Base-by-base conservation (phyloP, 1,140 invertebrate species). In the Heterodera schachtii region DNA sequence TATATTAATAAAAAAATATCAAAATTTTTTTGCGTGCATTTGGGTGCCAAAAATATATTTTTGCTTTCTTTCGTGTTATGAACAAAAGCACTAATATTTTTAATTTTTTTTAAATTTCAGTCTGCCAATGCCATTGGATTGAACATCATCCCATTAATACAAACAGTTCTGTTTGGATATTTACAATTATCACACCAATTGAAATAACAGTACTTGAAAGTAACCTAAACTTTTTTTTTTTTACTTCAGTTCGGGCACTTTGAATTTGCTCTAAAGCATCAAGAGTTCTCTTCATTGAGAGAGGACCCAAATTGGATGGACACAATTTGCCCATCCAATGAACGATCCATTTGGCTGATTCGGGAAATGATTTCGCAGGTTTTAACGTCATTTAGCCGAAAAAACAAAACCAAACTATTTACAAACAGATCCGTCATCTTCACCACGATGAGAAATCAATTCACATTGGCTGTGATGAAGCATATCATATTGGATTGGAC, bases 211-310 rank as follows among this genome's bases (percentile, higher is more conserved):
- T 69, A 71, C n/a, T 70, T 21, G 67, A 4, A 70, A 16, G n/a
- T 13, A 16, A 9, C 8, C n/a, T n/a, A 8, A 16, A 52, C 52
- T 52, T 8, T 5, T 52, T 52, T 52, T 52, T 8, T 52, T 19
- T 69, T 8, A 31, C 67, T 71, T 91, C 97, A 96, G 2, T 97
- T 98, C 91, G 96, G 96, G 2, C 96, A 98, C 90, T 90, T 96
- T 90, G 95, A 97, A 81, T 89, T 87, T 77, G 82, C 87, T 41
- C 70, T 90, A 9, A 89, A 89, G 80, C 83, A 87, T 52, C 19
- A 47, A 41, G 66, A 82, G 19, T 91, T 92, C 74, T 31, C 86
- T 73, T 83, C 90, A 73, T 82, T 93, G 57, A 82, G 93, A 79
- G 93, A 93, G 88, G 90, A 81, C 71, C 52, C 80, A 3, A 49